A percentile compares a stretch with the other conserved stretches of the same genome.
Evolutionary conservation across 2,888 invertebrate genomes (phyloP).

Genomic region (Chromoteleia sp.): DNA sequence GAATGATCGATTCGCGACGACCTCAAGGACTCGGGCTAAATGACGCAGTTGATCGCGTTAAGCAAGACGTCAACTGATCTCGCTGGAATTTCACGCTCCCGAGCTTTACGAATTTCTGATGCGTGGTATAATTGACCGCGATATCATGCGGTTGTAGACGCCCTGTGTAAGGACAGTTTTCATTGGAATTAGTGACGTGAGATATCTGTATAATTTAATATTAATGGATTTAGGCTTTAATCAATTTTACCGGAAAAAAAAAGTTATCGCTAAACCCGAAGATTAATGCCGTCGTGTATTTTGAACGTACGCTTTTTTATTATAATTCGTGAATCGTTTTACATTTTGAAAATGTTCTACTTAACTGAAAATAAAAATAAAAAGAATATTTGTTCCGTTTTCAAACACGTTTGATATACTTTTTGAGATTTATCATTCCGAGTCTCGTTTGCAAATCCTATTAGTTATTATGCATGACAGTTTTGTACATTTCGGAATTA

Average conservation of each 20-base stretch:
- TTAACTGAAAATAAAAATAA: too few species aligned
- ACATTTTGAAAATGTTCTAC: too few species aligned
- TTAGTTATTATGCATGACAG: too few species aligned
- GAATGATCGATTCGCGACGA: conserved; percentile 35
- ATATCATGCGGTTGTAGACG: background rate
- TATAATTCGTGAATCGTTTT: too few species aligned
- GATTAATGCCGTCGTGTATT: background rate
- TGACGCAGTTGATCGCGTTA: conserved; percentile 37
- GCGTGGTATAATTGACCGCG: conserved; percentile 47
- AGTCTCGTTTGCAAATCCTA: too few species aligned
- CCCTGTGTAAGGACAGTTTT: conserved; percentile 14
- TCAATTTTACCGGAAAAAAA: background rate
- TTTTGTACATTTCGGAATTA: too few species aligned
- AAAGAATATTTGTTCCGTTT: too few species aligned
- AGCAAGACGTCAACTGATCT: conserved; percentile 38
- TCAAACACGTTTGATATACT: too few species aligned
- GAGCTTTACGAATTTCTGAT: conserved; percentile 41
- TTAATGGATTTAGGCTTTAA: conserved; percentile 17
- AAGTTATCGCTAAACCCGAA: background rate
- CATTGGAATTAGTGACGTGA: conserved; percentile 20
- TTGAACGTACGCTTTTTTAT: background rate
- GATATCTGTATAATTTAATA: conserved; percentile 28
- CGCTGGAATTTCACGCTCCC: conserved; percentile 29
- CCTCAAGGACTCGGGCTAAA: conserved; percentile 30
- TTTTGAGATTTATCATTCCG: too few species aligned